Percentiles rank a stretch among this genome's conserved stretches.
These are phyloP conservation scores for Meteorus colon DNA, from an alignment of 2,888 invertebrate genomes.

Conservation along the genomic window DNA sequence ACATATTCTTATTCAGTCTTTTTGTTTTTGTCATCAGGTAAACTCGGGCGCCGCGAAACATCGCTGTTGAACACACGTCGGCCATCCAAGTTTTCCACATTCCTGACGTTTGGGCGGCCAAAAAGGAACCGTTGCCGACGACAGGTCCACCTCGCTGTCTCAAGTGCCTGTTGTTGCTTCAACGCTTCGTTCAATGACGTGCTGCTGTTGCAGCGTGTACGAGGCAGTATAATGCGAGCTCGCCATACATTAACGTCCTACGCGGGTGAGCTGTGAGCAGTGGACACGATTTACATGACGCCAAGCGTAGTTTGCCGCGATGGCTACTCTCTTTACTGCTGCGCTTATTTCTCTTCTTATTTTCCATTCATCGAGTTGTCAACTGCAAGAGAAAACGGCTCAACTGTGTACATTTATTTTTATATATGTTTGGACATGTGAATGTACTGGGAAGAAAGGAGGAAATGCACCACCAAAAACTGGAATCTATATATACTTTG, in stretches of 20 bases:
- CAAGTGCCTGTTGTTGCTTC: background rate
- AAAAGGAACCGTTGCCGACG: slow-evolving; percentile 41
- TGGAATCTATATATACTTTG: slow-evolving; percentile 44
- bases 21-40: slow-evolving; percentile 23
- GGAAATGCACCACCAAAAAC: slow-evolving; percentile 37
- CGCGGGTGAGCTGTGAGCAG: slow-evolving; percentile 30
- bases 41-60: slow-evolving; percentile 26
- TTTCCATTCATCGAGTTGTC: slow-evolving; percentile 17
- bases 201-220: slow-evolving; percentile 11
- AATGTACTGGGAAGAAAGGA: slow-evolving; percentile 19
- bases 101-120: slow-evolving; percentile 41
- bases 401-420: background rate
- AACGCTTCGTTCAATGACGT: background rate
- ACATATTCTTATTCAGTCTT: slow-evolving; percentile 12
- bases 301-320: slow-evolving; percentile 13
- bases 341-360: slow-evolving; percentile 12
- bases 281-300: slow-evolving; percentile 37
- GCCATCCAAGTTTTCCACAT: slow-evolving; percentile 47
- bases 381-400: slow-evolving; percentile 5
- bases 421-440: slow-evolving; percentile 1
- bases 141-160: slow-evolving; percentile 33
- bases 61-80: slow-evolving; percentile 28
- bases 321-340: slow-evolving; percentile 5
- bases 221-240: slow-evolving; percentile 33
- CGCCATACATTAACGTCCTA: slow-evolving; percentile 39